Evolutionary conservation across 1,140 invertebrate species (phyloP).

Genomic region (Drosophila nigrodunni): DNA sequence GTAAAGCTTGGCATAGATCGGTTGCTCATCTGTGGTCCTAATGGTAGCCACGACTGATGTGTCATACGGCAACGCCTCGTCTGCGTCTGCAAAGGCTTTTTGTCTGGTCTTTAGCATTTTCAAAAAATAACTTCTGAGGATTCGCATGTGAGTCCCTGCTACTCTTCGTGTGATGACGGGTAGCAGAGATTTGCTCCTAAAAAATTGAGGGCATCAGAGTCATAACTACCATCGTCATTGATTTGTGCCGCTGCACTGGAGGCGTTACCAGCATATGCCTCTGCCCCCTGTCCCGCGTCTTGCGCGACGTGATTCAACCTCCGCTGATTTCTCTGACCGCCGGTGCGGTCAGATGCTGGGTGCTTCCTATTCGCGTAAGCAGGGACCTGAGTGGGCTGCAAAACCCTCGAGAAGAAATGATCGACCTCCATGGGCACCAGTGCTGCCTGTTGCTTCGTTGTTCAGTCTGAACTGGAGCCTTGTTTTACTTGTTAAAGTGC

Average conservation of each 20-base stretch:
- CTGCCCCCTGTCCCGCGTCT: background rate
- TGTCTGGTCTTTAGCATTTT: too few relatives aligned
- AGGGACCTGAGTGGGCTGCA: slow-evolving; percentile 13
- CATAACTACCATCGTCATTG: slow-evolving; percentile 12
- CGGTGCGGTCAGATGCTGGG: slow-evolving; percentile 4
- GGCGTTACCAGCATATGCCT: slow-evolving; percentile 7
- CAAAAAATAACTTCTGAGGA: too few relatives aligned
- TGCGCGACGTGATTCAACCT: too few relatives aligned
- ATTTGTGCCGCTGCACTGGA: background rate
- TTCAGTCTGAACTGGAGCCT: too few relatives aligned
- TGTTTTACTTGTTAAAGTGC: too few relatives aligned
- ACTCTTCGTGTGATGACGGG: slow-evolving; percentile 3
- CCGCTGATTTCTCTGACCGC: too few relatives aligned
- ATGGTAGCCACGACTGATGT: background rate
- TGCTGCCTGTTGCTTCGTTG: background rate
- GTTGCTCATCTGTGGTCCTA: slow-evolving; percentile 6
- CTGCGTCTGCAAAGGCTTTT: too few relatives aligned
- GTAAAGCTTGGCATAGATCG: background rate
- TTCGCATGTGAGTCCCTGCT: background rate
- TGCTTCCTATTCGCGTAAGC: slow-evolving; percentile 4
- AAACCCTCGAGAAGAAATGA: slow-evolving; percentile 19
- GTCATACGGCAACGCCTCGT: too few relatives aligned
- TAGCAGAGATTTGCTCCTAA: slow-evolving; percentile 7
- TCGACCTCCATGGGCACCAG: slow-evolving; percentile 35
- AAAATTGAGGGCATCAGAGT: slow-evolving; percentile 28